Conservation (phyloP, 2,113 vertebrate species). For the Solea solea region DNA sequence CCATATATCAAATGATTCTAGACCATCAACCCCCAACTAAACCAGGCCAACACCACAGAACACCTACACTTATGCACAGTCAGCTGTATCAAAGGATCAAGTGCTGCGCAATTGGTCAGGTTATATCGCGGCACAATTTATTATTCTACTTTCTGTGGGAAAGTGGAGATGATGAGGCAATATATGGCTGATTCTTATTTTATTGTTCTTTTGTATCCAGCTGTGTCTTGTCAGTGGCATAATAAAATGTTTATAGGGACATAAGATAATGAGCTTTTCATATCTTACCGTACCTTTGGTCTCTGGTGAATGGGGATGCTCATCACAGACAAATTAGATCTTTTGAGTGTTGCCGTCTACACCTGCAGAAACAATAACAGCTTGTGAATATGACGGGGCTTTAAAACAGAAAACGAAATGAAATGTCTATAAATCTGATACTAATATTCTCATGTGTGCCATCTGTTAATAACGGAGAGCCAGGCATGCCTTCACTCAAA, state of each 20-base stretch:
- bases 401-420: conserved; percentile 30
- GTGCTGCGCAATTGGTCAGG: background rate
- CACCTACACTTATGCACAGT: conserved; percentile 7
- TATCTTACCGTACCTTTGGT: conserved; percentile 79
- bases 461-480: conserved; percentile 47
- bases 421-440: conserved; percentile 14
- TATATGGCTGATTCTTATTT: conserved; percentile 15
- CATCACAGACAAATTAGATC: conserved; percentile 83
- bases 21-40: conserved; percentile 54
- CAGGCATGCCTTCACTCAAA: conserved; percentile 22
- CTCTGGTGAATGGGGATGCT: conserved; percentile 78
- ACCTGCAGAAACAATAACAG: conserved; percentile 75
- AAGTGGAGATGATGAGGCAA: conserved; percentile 3
- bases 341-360: conserved; percentile 76
- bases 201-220: conserved; percentile 1
- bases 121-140: background rate
- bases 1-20: conserved; percentile 63
- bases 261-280: conserved; percentile 69
- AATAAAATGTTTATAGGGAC: conserved; percentile 61
- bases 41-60: conserved; percentile 50
- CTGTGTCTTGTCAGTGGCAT: conserved; percentile 27
- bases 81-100: conserved; percentile 25
- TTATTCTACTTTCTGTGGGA: conserved; percentile 1
- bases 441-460: conserved; percentile 11
- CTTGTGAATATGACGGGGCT: conserved; percentile 29